Evolutionary conservation across 2,113 vertebrate species (phyloP).

Genomic region (Saguinus imperator): DNA sequence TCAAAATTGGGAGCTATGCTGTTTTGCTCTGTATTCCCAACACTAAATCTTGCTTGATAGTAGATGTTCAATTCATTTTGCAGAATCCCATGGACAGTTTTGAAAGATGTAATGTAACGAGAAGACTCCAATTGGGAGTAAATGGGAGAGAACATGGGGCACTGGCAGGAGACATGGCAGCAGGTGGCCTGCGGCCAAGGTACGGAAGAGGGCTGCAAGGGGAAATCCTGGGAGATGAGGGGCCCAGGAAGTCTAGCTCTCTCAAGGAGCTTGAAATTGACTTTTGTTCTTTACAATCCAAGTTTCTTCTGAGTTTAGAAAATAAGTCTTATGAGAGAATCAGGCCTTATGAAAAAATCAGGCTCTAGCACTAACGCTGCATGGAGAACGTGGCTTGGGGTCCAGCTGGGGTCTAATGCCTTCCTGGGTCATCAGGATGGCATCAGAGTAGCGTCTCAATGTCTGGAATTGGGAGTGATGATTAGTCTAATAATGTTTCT

Average conservation of each 20-base stretch:
- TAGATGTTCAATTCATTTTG: neutral
- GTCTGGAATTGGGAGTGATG: neutral
- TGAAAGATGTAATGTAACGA: neutral
- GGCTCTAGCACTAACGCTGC: neutral
- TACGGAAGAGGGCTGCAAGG: neutral
- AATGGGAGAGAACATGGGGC: neutral
- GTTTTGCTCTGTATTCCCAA: neutral
- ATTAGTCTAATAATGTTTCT: neutral
- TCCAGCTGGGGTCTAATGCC: neutral
- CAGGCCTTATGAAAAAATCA: neutral
- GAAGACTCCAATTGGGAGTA: neutral
- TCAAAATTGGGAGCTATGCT: neutral
- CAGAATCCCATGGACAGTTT: neutral
- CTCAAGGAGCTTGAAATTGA: neutral
- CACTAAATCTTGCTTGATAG: neutral
- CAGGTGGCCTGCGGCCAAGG: neutral
- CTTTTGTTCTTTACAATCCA: neutral
- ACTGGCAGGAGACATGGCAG: neutral
- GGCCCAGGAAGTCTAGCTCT: neutral
- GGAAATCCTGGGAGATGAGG: neutral
- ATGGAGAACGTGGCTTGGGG: neutral
- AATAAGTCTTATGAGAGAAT: neutral
- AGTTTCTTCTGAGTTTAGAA: neutral
- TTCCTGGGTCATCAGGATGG: neutral
- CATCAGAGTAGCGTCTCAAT: neutral